Evolutionary conservation across 1,140 invertebrate genomes (phyloP).

Genomic region (Maniola jurtina): DNA sequence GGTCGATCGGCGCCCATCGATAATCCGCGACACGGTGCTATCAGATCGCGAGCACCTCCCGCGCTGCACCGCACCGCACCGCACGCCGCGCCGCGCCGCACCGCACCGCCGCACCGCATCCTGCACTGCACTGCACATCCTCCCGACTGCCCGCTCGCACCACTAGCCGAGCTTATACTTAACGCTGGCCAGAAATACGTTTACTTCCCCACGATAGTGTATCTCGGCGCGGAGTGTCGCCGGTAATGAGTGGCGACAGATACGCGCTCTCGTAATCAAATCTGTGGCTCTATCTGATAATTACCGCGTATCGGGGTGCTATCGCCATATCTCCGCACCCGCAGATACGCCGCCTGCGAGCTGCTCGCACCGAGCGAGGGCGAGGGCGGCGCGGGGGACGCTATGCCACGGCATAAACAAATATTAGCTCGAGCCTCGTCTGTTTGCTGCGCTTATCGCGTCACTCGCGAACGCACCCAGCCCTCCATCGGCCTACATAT

Average conservation of each 20-base stretch:
- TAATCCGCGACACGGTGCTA: conserved; percentile 58
- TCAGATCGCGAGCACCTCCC: conserved; percentile 36
- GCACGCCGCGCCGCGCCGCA: too few species aligned
- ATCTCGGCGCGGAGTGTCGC: conserved; percentile 41
- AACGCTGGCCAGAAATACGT: background rate
- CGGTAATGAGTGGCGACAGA: conserved; percentile 52
- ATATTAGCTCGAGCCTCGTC: conserved; percentile 54
- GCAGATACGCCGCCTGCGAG: conserved; percentile 39
- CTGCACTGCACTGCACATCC: background rate
- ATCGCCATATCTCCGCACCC: conserved; percentile 59
- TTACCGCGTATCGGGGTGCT: conserved; percentile 65
- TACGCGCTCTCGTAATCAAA: conserved; percentile 68
- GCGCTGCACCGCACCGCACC: background rate
- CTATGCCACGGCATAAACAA: conserved; percentile 47
- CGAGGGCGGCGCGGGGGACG: conserved; percentile 17
- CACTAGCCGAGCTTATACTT: too few species aligned
- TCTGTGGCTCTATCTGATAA: conserved; percentile 74
- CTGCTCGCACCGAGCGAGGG: conserved; percentile 17
- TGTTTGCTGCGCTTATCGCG: conserved; percentile 63
- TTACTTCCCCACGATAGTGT: conserved; percentile 31
- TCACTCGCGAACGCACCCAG: conserved; percentile 53
- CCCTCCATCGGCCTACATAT: conserved; percentile 16
- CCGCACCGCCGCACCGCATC: background rate
- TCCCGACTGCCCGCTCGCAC: too few species aligned
- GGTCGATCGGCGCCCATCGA: conserved; percentile 68